A percentile compares a stretch with the other conserved stretches of the same genome.
phyloP scores from a whole-genome alignment of 2,888 invertebrate genomes.

The Drosophila anomalipes region DNA sequence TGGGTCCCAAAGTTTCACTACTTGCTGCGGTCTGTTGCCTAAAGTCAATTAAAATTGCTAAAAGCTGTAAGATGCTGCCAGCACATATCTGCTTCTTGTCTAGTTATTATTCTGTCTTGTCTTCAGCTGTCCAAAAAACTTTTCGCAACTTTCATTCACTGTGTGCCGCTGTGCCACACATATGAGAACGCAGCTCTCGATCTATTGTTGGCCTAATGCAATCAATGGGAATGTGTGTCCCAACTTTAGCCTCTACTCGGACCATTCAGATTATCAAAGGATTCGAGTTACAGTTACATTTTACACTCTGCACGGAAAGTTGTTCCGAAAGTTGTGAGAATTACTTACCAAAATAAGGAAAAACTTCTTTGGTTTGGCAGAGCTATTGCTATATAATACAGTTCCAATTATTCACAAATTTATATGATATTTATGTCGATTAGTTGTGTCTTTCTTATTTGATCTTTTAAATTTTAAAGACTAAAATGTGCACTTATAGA shows the following conservation, averaged over 20 bases:
- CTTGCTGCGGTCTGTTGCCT: conserved; percentile 68
- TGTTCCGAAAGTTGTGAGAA: conserved; percentile 1
- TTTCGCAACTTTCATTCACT: conserved; percentile 36
- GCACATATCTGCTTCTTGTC: conserved; percentile 11
- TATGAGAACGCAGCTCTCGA: conserved; percentile 28
- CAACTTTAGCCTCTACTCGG: conserved; percentile 33
- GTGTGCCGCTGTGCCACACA: conserved; percentile 35
- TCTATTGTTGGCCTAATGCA: conserved; percentile 69
- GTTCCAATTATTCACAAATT: neutral
- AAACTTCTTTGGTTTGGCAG: too few species aligned
- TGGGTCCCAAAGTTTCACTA: conserved; percentile 32
- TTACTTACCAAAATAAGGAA: neutral
- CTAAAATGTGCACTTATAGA: neutral
- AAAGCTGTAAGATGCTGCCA: conserved; percentile 31
- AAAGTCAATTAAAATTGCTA: conserved; percentile 77
- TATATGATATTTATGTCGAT: neutral
- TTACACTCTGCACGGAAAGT: neutral
- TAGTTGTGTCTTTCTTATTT: neutral
- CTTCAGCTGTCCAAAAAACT: conserved; percentile 62
- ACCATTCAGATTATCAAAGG: conserved; percentile 15
- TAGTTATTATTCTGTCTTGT: conserved; percentile 17
- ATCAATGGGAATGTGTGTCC: conserved; percentile 60
- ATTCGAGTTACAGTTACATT: conserved; percentile 7
- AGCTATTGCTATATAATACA: neutral
- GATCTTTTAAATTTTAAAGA: neutral